Percentiles rank a stretch among this genome's conserved stretches.
phyloP scores from a whole-genome alignment of 2,888 invertebrate genomes.

The Hybos culiciformis region DNA sequence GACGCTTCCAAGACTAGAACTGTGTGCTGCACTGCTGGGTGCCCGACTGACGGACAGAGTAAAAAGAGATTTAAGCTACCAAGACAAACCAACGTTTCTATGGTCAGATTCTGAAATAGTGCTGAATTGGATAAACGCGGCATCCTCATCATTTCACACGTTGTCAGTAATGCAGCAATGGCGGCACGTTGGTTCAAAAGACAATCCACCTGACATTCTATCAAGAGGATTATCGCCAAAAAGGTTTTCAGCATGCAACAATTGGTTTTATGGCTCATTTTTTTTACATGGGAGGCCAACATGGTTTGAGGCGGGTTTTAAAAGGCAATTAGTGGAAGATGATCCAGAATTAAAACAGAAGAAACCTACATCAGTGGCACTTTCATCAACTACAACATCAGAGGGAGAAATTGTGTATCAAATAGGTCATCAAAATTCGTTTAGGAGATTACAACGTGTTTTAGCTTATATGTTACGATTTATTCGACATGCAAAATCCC shows the following conservation, averaged over 20 bases:
- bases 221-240: slow-evolving; percentile 5
- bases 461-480: background rate
- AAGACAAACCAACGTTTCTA: too few species aligned
- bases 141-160: too few species aligned
- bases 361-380: background rate
- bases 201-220: slow-evolving; percentile 7
- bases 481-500: too few species aligned
- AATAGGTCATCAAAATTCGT: background rate
- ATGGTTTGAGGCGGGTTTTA: background rate
- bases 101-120: too few species aligned
- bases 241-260: too few species aligned
- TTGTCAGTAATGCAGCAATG: slow-evolving; percentile 4
- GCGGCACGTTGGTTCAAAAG: slow-evolving; percentile 8
- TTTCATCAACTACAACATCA: background rate
- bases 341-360: background rate
- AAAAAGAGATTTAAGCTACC: too few species aligned
- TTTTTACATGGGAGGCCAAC: too few species aligned
- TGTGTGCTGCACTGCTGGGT: slow-evolving; percentile 8
- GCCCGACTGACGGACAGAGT: slow-evolving; percentile 1
- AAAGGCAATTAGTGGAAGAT: too few species aligned
- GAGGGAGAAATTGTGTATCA: background rate
- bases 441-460: too few species aligned
- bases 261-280: slow-evolving; percentile 2
- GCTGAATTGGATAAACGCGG: too few species aligned
- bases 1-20: slow-evolving; percentile 7